Percentiles rank a stretch among this genome's conserved stretches.
Evolutionary conservation across 1,140 invertebrate genomes (phyloP).

Genomic region (Vanessa tameamea): DNA sequence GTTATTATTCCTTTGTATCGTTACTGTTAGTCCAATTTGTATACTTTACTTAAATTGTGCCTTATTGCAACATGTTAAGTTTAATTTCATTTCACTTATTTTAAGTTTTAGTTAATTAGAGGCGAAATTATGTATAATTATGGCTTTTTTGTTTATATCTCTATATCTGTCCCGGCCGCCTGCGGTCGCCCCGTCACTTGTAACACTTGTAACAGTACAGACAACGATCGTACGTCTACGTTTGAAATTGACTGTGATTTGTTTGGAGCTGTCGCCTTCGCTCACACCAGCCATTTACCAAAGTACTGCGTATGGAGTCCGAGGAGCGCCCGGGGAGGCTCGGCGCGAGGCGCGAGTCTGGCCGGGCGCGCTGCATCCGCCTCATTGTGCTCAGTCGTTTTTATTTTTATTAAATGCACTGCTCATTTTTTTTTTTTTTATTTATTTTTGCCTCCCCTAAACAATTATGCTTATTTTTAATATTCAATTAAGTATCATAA

Average conservation of each 20-base stretch:
- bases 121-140: conserved; percentile 23
- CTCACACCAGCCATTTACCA: conserved; percentile 47
- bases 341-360: conserved; percentile 9
- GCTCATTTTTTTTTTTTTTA: conserved; percentile 65
- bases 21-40: conserved; percentile 33
- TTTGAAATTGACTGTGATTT: conserved; percentile 8
- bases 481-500: too few relatives aligned
- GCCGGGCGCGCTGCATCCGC: conserved; percentile 48
- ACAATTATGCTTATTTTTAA: too few relatives aligned
- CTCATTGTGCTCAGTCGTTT: conserved; percentile 69
- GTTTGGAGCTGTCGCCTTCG: conserved; percentile 6
- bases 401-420: conserved; percentile 77
- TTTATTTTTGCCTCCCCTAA: conserved; percentile 33
- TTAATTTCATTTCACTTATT: conserved; percentile 27
- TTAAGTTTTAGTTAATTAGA: conserved; percentile 20
- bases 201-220: too few relatives aligned
- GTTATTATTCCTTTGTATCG: conserved; percentile 12
- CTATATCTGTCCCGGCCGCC: not conserved
- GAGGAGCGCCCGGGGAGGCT: conserved; percentile 1
- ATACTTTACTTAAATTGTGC: conserved; percentile 32
- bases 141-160: conserved; percentile 15
- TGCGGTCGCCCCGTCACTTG: too few relatives aligned
- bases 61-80: conserved; percentile 37
- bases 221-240: not conserved
- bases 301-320: conserved; percentile 40